Evolutionary conservation across 2,797 vertebrate genomes (phyloP), one percentile per base, ranked within the genome.

Genomic region (Aphelocoma californica): DNA sequence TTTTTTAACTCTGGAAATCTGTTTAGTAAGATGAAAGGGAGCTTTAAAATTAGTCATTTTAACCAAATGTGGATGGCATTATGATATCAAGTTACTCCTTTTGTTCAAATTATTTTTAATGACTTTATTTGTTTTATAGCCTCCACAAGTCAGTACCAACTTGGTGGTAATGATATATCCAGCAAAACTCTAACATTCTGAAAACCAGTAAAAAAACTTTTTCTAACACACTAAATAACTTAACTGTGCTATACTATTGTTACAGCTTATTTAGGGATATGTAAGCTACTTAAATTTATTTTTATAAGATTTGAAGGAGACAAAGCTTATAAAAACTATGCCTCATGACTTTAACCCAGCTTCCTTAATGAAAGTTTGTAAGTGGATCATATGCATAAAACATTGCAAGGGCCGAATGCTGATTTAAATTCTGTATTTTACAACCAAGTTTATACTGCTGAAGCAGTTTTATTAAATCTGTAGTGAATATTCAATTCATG

Each of bases 31-130:
- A 98, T 98, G 98, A 98, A 98, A 99, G 98, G 84, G 94, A 98
- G 97, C 96, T 97, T 97, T 97, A 97, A 98, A 98, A 98, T 97
- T 97, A 97, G 97, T 97, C 97, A 98, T 98, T 98, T 98, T 97
- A 98, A 97, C 97, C 96, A 97, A 98, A 98, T 97, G 96, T 98
- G 98, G 97, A 98, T 97, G 95, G 97, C 96, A 97, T 98, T 97
- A 98, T 91, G 79, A 96, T 98, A 98, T 98, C 98, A 96, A 96
- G 97, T 98, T 98, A 98, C 98, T 96, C 85, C 97, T 97, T 97
- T 98, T 98, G 97, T 98, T 97, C 97, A 98, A 98, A 98, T 98
- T 98, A 98, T 98, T 98, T 98, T 98, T 98, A 98, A 98, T 98
- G 98, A 97, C 98, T 98, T 98, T 97, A 97, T 98, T 98, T 98